Base-by-base conservation (phyloP, 2,113 vertebrate genomes). In the Vulpes vulpes region DNA sequence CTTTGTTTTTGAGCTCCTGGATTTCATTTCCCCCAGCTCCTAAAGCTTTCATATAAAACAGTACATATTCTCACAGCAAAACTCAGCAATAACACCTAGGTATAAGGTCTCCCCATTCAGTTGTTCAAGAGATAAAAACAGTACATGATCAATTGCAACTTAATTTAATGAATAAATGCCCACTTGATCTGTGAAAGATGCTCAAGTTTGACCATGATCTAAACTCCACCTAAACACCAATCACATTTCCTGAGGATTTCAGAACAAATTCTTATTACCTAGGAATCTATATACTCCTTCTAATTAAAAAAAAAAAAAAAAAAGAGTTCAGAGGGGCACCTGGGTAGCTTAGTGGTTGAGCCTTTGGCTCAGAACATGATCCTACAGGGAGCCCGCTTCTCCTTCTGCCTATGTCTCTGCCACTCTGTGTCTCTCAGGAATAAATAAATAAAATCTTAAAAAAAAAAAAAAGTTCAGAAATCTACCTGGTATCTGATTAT, bases 261-360 rank as follows among this genome's bases (percentile, higher is more conserved):
- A 94, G 67, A 93, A 86, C 59, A 30, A 64, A 88, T 73, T 90
- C 16, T 93, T 79, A 1, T 91, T 53, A 84, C 35, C 23, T 78
- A 55, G 10, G 15, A 38, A 20, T 71, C 55, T 73, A 8, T 73
- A 59, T 82, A 74, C 30, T 57, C 16, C 12, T 62, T 69, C 81
- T 95, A 73, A 79, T 82, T 71, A 59, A 59, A 91, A 89, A 79
- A 1, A 49, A 43, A 35, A 35, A 35, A 43, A 43, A 43, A 43
- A 43, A 43, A 43, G 7, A 43, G 7, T 43, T 43, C 43, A 43
- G 43, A 43, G 43, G 43, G 43, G 43, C 43, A 43, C 43, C 43
- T 43, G 43, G 43, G 43, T 43, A 43, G 43, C 1, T 43, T 43
- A 43, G 43, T 43, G 43, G 43, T 43, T 43, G 43, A 43, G 43